A percentile compares a stretch with the other conserved stretches of the same genome.
Conservation (phyloP, 2,888 invertebrate species). For the Scrobipalpa atriplicella region DNA sequence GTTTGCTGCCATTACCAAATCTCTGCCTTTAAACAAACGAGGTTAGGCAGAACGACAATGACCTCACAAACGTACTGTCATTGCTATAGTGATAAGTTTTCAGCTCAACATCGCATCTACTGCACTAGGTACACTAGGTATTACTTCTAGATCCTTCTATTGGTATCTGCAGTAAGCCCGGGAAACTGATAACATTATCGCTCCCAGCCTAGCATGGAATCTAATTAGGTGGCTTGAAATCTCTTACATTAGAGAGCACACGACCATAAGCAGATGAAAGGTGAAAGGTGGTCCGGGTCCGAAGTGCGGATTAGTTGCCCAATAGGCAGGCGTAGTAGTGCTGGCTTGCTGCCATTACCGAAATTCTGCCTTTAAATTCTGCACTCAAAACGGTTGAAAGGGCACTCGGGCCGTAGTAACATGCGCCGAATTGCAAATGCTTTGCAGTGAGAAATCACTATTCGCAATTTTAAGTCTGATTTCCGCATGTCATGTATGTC, state of each 20-base stretch:
- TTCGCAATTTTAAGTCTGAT: background rate
- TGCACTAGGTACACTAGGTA: too few species aligned
- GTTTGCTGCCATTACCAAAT: background rate
- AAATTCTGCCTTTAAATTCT: conserved; percentile 12
- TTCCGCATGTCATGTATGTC: too few species aligned
- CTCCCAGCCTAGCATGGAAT: too few species aligned
- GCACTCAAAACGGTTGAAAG: conserved; percentile 6
- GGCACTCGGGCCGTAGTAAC: background rate
- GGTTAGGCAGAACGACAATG: too few species aligned
- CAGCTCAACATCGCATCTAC: too few species aligned
- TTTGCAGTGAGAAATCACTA: background rate
- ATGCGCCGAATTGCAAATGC: conserved; percentile 3
- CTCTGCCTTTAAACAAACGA: conserved; percentile 9
- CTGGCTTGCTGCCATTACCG: conserved; percentile 3
- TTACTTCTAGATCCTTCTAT: too few species aligned
- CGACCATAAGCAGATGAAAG: background rate
- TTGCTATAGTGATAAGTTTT: too few species aligned
- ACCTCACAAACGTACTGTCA: too few species aligned
- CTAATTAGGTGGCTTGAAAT: too few species aligned
- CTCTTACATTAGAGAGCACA: background rate
- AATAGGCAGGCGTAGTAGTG: background rate
- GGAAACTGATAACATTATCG: too few species aligned
- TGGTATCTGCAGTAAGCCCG: too few species aligned
- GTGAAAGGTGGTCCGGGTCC: background rate
- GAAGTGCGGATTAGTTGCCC: conserved; percentile 7